Evolutionary conservation across 2,888 invertebrate species (phyloP).

Genomic region (Heliconius ismenius): DNA sequence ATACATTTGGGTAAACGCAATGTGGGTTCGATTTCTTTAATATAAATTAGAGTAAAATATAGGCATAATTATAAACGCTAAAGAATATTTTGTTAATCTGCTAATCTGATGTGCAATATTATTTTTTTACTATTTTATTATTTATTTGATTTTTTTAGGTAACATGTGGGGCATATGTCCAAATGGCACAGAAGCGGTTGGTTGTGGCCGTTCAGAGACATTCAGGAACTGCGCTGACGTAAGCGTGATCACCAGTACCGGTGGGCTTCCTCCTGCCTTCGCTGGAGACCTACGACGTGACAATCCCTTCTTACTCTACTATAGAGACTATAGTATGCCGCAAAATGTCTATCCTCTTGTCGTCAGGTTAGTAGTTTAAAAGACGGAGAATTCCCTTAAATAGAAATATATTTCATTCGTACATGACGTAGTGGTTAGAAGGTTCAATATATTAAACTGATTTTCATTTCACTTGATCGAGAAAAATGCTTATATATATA

Average conservation of each 20-base stretch:
- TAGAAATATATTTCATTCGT: not conserved
- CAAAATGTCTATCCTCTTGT: constrained; percentile 87
- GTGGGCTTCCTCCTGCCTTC: constrained; percentile 87
- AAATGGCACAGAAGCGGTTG: constrained; percentile 93
- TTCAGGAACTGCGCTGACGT: constrained; percentile 96
- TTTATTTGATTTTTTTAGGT: constrained; percentile 66
- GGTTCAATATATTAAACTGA: not conserved
- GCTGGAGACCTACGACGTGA: constrained; percentile 80
- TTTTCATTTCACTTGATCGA: not conserved
- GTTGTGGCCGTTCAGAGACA: constrained; percentile 94
- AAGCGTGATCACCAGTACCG: constrained; percentile 89
- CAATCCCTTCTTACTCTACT: constrained; percentile 90
- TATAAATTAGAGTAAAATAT: no score
- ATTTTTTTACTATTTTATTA: no score
- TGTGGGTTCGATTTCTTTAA: no score
- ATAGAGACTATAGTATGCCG: constrained; percentile 85
- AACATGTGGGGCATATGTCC: constrained; percentile 95
- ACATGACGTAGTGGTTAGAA: no score
- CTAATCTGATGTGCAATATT: no score
- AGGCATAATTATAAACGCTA: no score
- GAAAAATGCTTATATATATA: no score
- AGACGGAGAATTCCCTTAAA: not conserved
- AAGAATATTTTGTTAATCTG: no score
- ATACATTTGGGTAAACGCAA: no score
- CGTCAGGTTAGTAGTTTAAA: constrained; percentile 82